phyloP scores from a whole-genome alignment of 2,797 vertebrate species.

The Dryobates pubescens region DNA sequence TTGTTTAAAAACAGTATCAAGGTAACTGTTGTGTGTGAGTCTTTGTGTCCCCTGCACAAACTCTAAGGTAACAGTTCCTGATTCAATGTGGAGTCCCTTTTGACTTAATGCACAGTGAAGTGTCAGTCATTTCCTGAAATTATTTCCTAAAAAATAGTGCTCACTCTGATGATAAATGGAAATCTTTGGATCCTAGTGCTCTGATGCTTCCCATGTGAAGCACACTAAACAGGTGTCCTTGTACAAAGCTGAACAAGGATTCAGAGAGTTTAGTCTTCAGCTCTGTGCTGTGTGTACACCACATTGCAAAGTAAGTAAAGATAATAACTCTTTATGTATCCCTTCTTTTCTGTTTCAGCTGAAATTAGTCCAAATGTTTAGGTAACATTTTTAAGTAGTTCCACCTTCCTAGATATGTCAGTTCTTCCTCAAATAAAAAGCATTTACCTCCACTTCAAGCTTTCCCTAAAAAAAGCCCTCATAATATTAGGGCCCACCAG shows the following conservation, averaged over 20 bases:
- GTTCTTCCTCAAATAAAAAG: not conserved
- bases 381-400: not conserved
- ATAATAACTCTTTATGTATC: not conserved
- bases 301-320: not conserved
- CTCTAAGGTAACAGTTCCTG: constrained; percentile 50
- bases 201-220: not conserved
- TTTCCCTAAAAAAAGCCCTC: not conserved
- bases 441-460: not conserved
- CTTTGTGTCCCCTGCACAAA: constrained; percentile 10
- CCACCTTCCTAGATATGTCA: not conserved
- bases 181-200: not conserved
- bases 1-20: constrained; percentile 98
- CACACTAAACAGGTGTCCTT: not conserved
- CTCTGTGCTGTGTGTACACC: not conserved
- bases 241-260: not conserved
- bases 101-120: not conserved
- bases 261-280: not conserved
- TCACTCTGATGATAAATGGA: not conserved
- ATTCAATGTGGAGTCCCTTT: not conserved
- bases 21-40: constrained; percentile 75
- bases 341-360: not conserved
- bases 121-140: not conserved
- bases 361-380: not conserved
- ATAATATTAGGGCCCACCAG: not conserved
- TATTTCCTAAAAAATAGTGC: not conserved